Percentiles rank a stretch among this genome's conserved stretches.
Evolutionary conservation across 2,888 invertebrate genomes (phyloP).

Genomic region (Mythimna loreyi): DNA sequence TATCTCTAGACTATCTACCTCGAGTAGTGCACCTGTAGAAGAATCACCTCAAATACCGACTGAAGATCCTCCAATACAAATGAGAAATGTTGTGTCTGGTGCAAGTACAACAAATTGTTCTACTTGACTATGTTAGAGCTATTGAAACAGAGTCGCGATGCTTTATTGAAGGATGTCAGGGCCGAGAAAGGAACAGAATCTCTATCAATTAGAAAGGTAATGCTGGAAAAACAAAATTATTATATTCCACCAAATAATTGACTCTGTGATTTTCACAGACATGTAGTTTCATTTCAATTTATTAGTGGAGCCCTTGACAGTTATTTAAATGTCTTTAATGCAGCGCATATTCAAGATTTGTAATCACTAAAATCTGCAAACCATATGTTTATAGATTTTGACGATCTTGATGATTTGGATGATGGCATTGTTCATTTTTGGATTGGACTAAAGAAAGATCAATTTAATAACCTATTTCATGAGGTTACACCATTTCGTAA

Average conservation of each 20-base stretch:
- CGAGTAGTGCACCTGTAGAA: neutral
- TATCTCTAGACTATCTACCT: too few relatives aligned
- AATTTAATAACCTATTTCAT: conserved; percentile 8
- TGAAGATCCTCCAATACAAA: neutral
- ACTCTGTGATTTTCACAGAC: neutral
- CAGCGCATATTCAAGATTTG: conserved; percentile 12
- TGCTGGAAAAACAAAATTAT: neutral
- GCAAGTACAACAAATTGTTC: conserved; percentile 5
- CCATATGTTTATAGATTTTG: conserved; percentile 7
- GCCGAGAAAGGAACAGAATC: conserved; percentile 4
- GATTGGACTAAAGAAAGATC: conserved; percentile 12
- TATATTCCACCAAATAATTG: too few relatives aligned
- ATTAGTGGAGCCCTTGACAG: conserved; percentile 9
- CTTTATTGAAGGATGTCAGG: conserved; percentile 3
- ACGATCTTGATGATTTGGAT: conserved; percentile 11
- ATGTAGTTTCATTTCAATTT: conserved; percentile 3
- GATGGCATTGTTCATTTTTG: conserved; percentile 11
- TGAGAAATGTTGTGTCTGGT: too few relatives aligned
- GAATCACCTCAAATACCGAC: neutral
- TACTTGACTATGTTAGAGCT: conserved; percentile 3
- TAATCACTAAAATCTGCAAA: conserved; percentile 8
- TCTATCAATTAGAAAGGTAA: conserved; percentile 5
- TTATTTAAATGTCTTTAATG: conserved; percentile 7
- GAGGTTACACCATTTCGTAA: conserved; percentile 10
- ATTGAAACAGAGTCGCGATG: conserved; percentile 2